Percentiles rank a stretch among this genome's conserved stretches.
Conservation (phyloP, 2,888 invertebrate genomes). For the Dryadula phaetusa region DNA sequence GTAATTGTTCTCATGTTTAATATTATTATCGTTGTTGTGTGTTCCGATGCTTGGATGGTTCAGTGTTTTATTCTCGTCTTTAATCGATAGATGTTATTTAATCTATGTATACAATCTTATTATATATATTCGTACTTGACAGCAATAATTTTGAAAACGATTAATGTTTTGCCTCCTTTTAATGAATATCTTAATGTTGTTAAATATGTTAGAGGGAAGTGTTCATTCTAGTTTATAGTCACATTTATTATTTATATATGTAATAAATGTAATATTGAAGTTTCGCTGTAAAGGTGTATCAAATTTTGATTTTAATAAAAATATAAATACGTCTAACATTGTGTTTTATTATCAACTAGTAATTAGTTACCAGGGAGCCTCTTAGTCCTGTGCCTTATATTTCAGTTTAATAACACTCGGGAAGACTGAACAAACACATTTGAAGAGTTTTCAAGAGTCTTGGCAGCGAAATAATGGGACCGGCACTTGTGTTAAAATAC, state of each 20-base stretch:
- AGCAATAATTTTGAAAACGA: slow-evolving; percentile 44
- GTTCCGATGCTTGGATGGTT: slow-evolving; percentile 37
- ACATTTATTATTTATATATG: slow-evolving; percentile 76
- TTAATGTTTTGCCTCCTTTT: slow-evolving; percentile 49
- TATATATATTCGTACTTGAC: too few species aligned
- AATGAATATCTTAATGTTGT: slow-evolving; percentile 36
- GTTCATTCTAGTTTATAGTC: slow-evolving; percentile 68
- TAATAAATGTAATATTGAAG: slow-evolving; percentile 67
- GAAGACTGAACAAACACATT: slow-evolving; percentile 27
- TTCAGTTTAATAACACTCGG: slow-evolving; percentile 27
- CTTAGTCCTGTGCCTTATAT: slow-evolving; percentile 6
- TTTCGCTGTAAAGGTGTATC: slow-evolving; percentile 78
- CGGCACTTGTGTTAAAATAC: slow-evolving; percentile 30
- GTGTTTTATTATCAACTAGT: slow-evolving; percentile 52
- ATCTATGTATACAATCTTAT: slow-evolving; percentile 24
- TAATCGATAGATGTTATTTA: slow-evolving; percentile 40
- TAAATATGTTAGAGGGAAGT: slow-evolving; percentile 39
- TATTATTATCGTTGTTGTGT: slow-evolving; percentile 54
- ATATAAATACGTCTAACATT: slow-evolving; percentile 58
- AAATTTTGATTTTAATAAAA: slow-evolving; percentile 79
- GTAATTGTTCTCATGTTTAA: slow-evolving; percentile 48
- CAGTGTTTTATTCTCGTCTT: slow-evolving; percentile 35
- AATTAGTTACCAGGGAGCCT: not conserved
- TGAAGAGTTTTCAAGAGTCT: slow-evolving; percentile 30
- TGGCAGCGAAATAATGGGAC: slow-evolving; percentile 31